A percentile compares a stretch with the other conserved stretches of the same genome.
These are phyloP conservation scores for Morus bassanus DNA, from an alignment of 2,797 vertebrate genomes.

Conservation along the genomic window DNA sequence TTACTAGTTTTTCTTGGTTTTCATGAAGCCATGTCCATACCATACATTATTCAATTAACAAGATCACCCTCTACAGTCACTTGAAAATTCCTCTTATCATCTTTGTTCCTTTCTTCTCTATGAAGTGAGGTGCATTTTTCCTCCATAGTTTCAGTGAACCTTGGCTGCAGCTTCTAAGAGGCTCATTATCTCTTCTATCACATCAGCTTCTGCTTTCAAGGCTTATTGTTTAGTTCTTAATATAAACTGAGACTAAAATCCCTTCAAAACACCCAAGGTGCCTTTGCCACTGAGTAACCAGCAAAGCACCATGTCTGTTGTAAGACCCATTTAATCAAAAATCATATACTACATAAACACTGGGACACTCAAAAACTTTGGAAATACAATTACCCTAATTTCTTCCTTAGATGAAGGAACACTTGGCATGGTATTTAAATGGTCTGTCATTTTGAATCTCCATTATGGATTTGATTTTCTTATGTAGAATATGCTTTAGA, in stretches of 20 bases:
- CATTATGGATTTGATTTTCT: constrained; percentile 36
- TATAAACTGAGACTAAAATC: constrained; percentile 25
- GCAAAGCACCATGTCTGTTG: not conserved
- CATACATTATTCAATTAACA: constrained; percentile 42
- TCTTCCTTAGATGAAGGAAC: constrained; percentile 15
- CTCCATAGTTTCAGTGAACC: constrained; percentile 35
- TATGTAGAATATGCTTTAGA: not conserved
- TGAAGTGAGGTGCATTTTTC: constrained; percentile 44
- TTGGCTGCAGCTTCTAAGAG: constrained; percentile 44
- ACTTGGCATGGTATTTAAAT: constrained; percentile 25
- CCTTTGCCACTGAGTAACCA: constrained; percentile 29
- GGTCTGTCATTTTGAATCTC: constrained; percentile 35
- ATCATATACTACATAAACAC: not conserved
- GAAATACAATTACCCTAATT: constrained; percentile 23
- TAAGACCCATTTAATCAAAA: constrained; percentile 29
- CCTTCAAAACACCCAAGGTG: constrained; percentile 53
- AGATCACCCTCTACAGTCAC: constrained; percentile 10
- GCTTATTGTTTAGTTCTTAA: constrained; percentile 49
- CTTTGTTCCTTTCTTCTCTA: constrained; percentile 48
- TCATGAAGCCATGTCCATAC: not conserved
- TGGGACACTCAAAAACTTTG: constrained; percentile 1
- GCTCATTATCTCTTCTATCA: constrained; percentile 64
- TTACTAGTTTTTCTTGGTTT: not conserved
- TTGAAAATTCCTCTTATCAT: constrained; percentile 44
- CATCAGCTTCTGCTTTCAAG: constrained; percentile 47